Evolutionary conservation across 2,888 invertebrate species (phyloP).

Genomic region (Cantharis flavilabris): DNA sequence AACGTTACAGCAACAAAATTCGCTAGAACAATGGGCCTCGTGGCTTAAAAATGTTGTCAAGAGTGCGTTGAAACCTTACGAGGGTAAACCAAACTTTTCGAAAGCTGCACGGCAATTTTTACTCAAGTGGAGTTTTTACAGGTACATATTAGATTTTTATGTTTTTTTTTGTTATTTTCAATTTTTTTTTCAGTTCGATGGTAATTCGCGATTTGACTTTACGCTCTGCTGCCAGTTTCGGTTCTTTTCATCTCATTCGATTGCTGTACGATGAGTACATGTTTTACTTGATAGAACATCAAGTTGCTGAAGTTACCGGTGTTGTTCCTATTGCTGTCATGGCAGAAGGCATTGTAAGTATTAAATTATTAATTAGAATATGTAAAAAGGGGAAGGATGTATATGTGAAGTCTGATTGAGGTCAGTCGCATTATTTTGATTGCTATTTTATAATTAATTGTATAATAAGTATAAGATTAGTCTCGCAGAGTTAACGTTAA

Average conservation of each 20-base stretch:
- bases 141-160: slow-evolving; percentile 56
- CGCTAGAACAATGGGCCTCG: slow-evolving; percentile 95
- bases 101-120: slow-evolving; percentile 90
- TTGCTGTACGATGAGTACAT: slow-evolving; percentile 99
- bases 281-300: slow-evolving; percentile 97
- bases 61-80: slow-evolving; percentile 85
- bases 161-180: slow-evolving; percentile 1
- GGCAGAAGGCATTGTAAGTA: slow-evolving; percentile 66
- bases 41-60: slow-evolving; percentile 97
- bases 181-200: slow-evolving; percentile 76
- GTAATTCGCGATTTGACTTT: slow-evolving; percentile 96
- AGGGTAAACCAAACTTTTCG: slow-evolving; percentile 80
- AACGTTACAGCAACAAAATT: slow-evolving; percentile 89
- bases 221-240: slow-evolving; percentile 96
- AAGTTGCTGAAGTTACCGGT: slow-evolving; percentile 88
- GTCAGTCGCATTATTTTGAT: no score
- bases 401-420: no score
- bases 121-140: slow-evolving; percentile 98
- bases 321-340: slow-evolving; percentile 96
- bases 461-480: no score
- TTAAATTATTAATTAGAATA: neutral
- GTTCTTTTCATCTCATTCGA: slow-evolving; percentile 97
- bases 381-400: no score
- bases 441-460: no score
- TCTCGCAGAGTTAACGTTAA: no score